Evolutionary conservation across 2,113 vertebrate species (phyloP), one percentile per base, ranked within the genome.

Genomic region (Lagopus leucura): DNA sequence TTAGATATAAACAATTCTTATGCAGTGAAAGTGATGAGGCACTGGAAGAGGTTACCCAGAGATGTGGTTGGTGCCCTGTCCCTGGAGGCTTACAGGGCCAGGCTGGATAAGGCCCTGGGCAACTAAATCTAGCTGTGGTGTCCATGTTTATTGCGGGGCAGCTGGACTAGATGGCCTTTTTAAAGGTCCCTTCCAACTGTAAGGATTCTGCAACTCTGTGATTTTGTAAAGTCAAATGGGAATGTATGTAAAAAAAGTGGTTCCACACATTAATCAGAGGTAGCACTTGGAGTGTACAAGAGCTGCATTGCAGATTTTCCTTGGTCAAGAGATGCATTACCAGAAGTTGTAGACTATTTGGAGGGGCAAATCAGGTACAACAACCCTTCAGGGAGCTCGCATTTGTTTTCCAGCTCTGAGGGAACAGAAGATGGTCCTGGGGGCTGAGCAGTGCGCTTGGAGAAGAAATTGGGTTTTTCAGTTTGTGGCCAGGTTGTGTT

Each of bases 321-420:
- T n/a, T 34, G 42, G 7, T n/a, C 8, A 6, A 55, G 13, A 66
- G 43, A 2, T 50, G 40, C 15, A n/a, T 24, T 20, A 30, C 4
- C 8, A 24, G 7, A 2, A 61, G 10, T 30, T 15, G 11, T 9
- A 1, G 9, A 11, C 25, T 25, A 11, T 76, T 19, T 78, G 36
- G 16, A 43, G 25, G 1, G 13, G 13, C 14, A 36, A 19, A 55
- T 10, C 12, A 9, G 5, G 5, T 34, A 43, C 48, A 77, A 14
- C 9, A 61, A 1, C 40, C 20, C 5, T 60, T 22, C 9, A 5
- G 21, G 34, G 38, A 77, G 27, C 12, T 55, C 4, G 0, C 40
- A 5, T 1, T 8, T 47, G 6, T 20, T 13, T 21, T 60, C 4
- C 5, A 4, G 1, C 13, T 88, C 40, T 4, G 9, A 24, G 54